Evolutionary conservation across 2,113 vertebrate genomes (phyloP), one percentile per base, ranked within the genome.

Genomic region (Catharus minimus): DNA sequence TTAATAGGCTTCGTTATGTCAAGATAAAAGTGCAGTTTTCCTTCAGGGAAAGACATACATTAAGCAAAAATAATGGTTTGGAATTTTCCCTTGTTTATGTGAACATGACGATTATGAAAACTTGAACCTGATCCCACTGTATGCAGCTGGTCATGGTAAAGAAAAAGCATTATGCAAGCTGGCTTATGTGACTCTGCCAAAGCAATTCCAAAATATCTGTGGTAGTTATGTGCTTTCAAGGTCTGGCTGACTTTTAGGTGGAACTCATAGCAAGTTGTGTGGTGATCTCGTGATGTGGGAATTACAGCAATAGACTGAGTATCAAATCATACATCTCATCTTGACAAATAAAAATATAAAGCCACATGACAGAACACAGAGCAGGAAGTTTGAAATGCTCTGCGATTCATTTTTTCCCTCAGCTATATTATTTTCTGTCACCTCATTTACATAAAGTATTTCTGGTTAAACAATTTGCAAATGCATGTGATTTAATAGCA

Each of bases 371-470:
- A 68, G 39, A 94, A 27, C 30, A 58, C 58, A 78, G 77, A 81
- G 44, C 61, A 90, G 65, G 68, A 92, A 88, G 53, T 46, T 72
- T 61, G 60, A 86, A 86, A 61, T 75, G 26, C 28, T 84, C 53
- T 22, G 44, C 88, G 80, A 61, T 90, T 84, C 13, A 22, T 39
- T 90, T 88, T 90, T 92, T 53, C 47, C 43, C 36, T 83, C 22
- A 68, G 44, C 53, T 83, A 4, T 84, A 75, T 78, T 77, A 84
- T 92, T 53, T 95, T 87, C 79, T 90, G 19, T 84, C 92, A 92
- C 80, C 23, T 94, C 57, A 90, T 95, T 93, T 94, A 81, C 90
- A 90, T 92, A 67, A 61, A 74, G 30, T 81, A 90, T 81, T 88
- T 94, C 79, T 94, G 80, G 68, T 74, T 88, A 86, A 95, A 68